Evolutionary conservation across 2,113 vertebrate genomes (phyloP).

Genomic region (Speoplatyrhinus poulsoni): DNA sequence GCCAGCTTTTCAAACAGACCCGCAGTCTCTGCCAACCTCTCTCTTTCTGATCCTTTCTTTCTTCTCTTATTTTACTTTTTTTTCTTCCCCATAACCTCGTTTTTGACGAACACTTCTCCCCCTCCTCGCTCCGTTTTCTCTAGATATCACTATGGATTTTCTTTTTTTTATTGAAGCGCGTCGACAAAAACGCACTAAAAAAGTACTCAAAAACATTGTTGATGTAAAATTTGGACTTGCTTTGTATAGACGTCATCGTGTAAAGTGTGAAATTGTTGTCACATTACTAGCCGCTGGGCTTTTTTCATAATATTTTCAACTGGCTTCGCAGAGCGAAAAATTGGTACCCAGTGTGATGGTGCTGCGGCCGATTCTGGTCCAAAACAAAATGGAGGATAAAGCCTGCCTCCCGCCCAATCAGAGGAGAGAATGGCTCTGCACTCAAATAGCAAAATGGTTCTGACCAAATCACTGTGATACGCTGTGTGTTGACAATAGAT

Average conservation of each 20-base stretch:
- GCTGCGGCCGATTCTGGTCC: conserved; percentile 56
- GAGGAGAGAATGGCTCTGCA: conserved; percentile 29
- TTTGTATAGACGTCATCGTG: conserved; percentile 6
- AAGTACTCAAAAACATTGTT: conserved; percentile 6
- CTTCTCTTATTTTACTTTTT: conserved; percentile 61
- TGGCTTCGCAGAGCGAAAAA: conserved; percentile 32
- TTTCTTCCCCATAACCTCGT: conserved; percentile 46
- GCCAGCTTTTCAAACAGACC: conserved; percentile 80
- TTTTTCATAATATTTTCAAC: conserved; percentile 42
- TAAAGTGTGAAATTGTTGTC: conserved; percentile 33
- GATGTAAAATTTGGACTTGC: conserved; percentile 21
- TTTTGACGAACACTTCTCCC: conserved; percentile 45
- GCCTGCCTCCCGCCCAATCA: conserved; percentile 53
- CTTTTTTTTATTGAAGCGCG: conserved; percentile 17
- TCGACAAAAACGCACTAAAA: conserved; percentile 26
- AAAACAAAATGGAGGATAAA: conserved; percentile 76
- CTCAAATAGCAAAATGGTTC: background rate
- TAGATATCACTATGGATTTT: conserved; percentile 33
- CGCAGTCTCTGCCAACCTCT: conserved; percentile 70
- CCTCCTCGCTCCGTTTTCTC: conserved; percentile 32
- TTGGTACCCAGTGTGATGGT: conserved; percentile 38
- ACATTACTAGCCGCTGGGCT: conserved; percentile 20
- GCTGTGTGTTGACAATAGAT: background rate
- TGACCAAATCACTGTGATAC: conserved; percentile 18
- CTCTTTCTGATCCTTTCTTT: conserved; percentile 73